A percentile compares a stretch with the other conserved stretches of the same genome.
phyloP scores from a whole-genome alignment of 2,888 invertebrate genomes.

The Parascotia fuliginaria region DNA sequence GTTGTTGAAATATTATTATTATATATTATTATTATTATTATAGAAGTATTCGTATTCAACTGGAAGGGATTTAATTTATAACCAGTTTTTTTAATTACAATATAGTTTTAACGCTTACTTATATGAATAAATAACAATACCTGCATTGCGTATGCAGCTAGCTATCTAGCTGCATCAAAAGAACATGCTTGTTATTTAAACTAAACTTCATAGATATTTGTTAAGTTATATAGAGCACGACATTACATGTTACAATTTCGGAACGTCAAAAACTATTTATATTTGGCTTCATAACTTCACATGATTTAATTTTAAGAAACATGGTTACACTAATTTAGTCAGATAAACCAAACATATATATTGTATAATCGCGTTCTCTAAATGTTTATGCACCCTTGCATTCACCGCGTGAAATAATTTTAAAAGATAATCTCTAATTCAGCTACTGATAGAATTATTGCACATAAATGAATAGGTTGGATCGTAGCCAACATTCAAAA shows the following conservation, averaged over 20 bases:
- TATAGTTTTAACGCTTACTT: too few relatives aligned
- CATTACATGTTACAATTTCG: background rate
- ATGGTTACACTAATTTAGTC: constrained; percentile 1
- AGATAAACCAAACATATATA: constrained; percentile 22
- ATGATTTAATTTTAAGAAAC: background rate
- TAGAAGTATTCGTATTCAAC: too few relatives aligned
- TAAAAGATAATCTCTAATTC: constrained; percentile 60
- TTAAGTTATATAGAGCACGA: too few relatives aligned
- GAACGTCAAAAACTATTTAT: background rate
- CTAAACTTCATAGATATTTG: background rate
- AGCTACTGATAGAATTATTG: constrained; percentile 36
- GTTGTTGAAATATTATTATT: too few relatives aligned
- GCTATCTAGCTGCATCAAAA: too few relatives aligned
- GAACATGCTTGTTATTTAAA: too few relatives aligned
- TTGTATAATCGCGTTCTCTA: constrained; percentile 19
- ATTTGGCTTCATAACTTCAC: constrained; percentile 1
- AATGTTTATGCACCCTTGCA: constrained; percentile 32
- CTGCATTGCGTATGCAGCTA: too few relatives aligned
- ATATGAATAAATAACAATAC: too few relatives aligned
- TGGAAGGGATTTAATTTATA: too few relatives aligned
- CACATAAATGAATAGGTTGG: constrained; percentile 46
- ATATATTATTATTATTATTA: too few relatives aligned
- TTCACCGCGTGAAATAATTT: constrained; percentile 49
- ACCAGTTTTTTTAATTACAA: too few relatives aligned
- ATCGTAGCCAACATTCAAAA: constrained; percentile 63